Base-by-base conservation (phyloP, 2,888 invertebrate species). In the Phaonia tiefii region DNA sequence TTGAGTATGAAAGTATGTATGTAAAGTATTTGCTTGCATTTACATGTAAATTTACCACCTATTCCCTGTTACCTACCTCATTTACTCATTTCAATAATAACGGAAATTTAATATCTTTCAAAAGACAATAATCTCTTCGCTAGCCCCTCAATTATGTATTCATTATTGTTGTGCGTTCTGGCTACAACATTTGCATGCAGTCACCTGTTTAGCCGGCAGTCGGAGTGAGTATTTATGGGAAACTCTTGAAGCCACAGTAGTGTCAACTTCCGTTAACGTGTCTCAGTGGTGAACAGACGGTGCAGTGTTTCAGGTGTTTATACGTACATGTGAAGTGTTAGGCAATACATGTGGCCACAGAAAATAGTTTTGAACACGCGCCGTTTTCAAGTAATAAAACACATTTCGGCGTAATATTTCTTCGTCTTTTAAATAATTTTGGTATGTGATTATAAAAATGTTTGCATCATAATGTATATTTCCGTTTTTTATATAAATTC, bases 201-300 rank as follows among this genome's bases (percentile, higher is more conserved):
- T 63, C 63, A 63, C 63, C 63, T 63, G 63, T 63, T 13, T 56
- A n/a, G 25, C 22, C 42, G 7, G 17, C 17, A 17, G 54, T 11
- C 37, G 63, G 39, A n/a, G 63, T 17, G 63, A 15, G 37, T 42
- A 42, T 31, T 31, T 31, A 8, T 31, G 7, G 39, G 63, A 22
- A n/a, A 42, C 42, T 63, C 13, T 39, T 37, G 63, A 63, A 63
- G 20, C 63, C 63, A 22, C 66, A 71, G 37, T 81, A 63, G 75
- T 81, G 77, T 81, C 80, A 75, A 81, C 78, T 81, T 81, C 80
- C 80, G 80, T 72, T 77, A 15, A 56, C 31, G 51, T 66, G 71
- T 42, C 22, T 39, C 22, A 25, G 37, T 58, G 31, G 37, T 2
- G 1, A 1, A 25, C 11, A 4, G 10, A 49, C 49, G 1, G n/a